These are phyloP conservation scores for Calliopsis andreniformis DNA, from an alignment of 1,140 invertebrate species.

Conservation along the genomic window DNA sequence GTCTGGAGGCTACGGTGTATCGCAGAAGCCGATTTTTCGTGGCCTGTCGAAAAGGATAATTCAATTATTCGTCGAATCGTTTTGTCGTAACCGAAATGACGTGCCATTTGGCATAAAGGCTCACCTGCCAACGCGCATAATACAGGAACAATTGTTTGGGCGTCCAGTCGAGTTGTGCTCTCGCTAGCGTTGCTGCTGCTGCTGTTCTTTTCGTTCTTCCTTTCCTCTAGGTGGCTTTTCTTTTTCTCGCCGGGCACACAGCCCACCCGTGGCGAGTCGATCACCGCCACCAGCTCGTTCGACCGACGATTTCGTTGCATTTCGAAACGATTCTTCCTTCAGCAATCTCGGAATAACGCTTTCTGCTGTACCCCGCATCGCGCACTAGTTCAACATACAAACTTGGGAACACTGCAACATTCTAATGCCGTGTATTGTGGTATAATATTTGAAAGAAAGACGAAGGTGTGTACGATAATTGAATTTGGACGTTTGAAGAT, in stretches of 20 bases:
- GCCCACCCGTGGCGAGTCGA: slow-evolving; percentile 69
- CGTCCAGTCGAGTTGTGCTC: slow-evolving; percentile 59
- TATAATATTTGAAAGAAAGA: too few species aligned
- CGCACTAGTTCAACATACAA: too few species aligned
- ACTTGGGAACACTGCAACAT: too few species aligned
- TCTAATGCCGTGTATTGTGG: too few species aligned
- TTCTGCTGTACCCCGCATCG: too few species aligned
- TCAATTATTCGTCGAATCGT: slow-evolving; percentile 59
- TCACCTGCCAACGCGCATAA: slow-evolving; percentile 70
- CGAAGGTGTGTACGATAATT: neutral
- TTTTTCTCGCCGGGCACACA: slow-evolving; percentile 52
- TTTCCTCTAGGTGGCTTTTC: slow-evolving; percentile 8
- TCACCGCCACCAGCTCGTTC: slow-evolving; percentile 58
- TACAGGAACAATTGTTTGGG: slow-evolving; percentile 72
- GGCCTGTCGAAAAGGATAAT: slow-evolving; percentile 48
- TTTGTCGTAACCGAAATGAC: slow-evolving; percentile 61
- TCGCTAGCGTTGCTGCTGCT: slow-evolving; percentile 51
- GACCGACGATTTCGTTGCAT: slow-evolving; percentile 68
- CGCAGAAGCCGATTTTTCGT: slow-evolving; percentile 40
- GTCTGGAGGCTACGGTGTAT: neutral
- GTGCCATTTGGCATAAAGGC: slow-evolving; percentile 62
- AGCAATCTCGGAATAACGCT: slow-evolving; percentile 14
- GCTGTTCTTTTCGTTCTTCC: slow-evolving; percentile 35
- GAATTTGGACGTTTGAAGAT: neutral
- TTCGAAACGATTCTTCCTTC: slow-evolving; percentile 51